These are phyloP conservation scores for Todiramphus chloris DNA, from an alignment of 2,113 vertebrate species.

Conservation along the genomic window DNA sequence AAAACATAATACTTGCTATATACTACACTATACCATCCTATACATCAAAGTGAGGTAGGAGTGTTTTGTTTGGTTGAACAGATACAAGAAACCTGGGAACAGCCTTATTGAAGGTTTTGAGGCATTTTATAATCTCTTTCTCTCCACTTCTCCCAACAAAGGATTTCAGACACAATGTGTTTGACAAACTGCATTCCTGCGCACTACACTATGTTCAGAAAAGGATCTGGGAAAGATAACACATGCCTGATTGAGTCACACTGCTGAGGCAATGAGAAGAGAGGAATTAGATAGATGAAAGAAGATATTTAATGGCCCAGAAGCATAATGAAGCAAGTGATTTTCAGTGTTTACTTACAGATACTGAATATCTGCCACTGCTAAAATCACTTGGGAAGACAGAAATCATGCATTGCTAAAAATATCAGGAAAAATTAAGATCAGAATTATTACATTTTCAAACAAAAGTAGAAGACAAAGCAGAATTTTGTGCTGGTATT, in stretches of 20 bases:
- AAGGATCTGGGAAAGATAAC: conserved; percentile 60
- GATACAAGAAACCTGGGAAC: conserved; percentile 32
- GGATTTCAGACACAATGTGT: conserved; percentile 56
- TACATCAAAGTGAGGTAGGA: background rate
- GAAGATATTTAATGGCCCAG: conserved; percentile 34
- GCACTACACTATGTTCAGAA: background rate
- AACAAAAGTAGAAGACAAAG: background rate
- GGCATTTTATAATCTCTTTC: conserved; percentile 60
- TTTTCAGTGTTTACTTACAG: conserved; percentile 22
- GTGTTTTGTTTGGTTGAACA: background rate
- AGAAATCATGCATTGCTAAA: background rate
- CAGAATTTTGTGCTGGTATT: background rate
- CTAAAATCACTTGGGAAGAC: background rate
- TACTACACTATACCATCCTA: background rate
- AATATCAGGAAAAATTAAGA: background rate
- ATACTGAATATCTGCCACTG: background rate
- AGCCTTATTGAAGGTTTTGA: conserved; percentile 1
- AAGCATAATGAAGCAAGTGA: conserved; percentile 37
- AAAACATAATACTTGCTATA: background rate
- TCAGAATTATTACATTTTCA: background rate
- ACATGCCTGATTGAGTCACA: conserved; percentile 43
- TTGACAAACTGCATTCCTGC: conserved; percentile 57
- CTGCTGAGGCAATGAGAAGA: conserved; percentile 8
- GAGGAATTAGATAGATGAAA: conserved; percentile 54
- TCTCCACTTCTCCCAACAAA: conserved; percentile 50